These are phyloP conservation scores for Trypoxylus dichotomus DNA, from an alignment of 1,140 invertebrate genomes.

Conservation along the genomic window DNA sequence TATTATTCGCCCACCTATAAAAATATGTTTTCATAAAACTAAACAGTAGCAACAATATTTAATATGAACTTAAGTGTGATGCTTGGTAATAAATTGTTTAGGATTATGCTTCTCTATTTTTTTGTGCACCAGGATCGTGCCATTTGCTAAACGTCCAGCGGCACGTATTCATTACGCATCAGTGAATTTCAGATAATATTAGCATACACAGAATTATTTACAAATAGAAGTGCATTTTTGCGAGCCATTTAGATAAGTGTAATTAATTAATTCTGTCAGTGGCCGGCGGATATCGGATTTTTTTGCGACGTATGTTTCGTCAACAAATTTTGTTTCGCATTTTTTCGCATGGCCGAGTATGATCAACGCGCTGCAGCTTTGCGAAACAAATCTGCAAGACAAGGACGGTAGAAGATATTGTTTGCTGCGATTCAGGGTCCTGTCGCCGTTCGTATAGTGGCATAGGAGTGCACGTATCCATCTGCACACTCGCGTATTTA, in stretches of 20 bases:
- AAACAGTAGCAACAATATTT: too few relatives aligned
- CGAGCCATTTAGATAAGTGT: neutral
- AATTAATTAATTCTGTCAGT: slow-evolving; percentile 7
- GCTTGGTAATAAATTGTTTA: too few relatives aligned
- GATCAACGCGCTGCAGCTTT: neutral
- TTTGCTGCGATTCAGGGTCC: neutral
- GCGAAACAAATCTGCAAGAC: neutral
- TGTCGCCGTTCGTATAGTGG: neutral
- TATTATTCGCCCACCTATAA: too few relatives aligned
- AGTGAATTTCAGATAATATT: neutral
- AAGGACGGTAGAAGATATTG: neutral
- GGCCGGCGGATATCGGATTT: neutral
- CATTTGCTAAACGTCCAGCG: neutral
- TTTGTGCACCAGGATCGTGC: too few relatives aligned
- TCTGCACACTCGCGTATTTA: neutral
- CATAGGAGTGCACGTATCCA: neutral
- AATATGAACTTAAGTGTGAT: too few relatives aligned
- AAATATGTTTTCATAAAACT: too few relatives aligned
- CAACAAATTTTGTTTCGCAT: neutral
- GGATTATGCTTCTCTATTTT: too few relatives aligned
- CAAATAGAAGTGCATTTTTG: neutral
- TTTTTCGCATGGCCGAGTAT: neutral
- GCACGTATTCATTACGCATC: slow-evolving; percentile 7
- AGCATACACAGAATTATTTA: neutral
- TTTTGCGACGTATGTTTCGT: neutral